Evolutionary conservation across 2,797 vertebrate species (phyloP), one percentile per base, ranked within the genome.

Genomic region (Acanthopagrus latus): DNA sequence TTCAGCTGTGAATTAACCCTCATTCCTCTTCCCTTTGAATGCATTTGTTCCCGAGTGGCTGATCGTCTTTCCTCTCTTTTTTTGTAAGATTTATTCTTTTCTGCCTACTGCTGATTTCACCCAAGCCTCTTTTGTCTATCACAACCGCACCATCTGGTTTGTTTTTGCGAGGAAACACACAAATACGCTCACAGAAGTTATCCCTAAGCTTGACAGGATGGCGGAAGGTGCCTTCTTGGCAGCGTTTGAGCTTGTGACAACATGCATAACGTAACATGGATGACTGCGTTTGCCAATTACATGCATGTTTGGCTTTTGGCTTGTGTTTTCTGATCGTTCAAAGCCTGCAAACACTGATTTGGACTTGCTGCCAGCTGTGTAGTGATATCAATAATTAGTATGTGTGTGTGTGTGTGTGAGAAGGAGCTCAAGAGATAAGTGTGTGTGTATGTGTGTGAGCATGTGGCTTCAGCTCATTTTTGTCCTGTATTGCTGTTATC

Each of bases 251-350:
- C 51, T 76, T 65, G 64, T 50, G 70, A 76, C 85, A 86, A 78
- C 74, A 57, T 69, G 58, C 71, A 47, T 48, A 17, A 47, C 64
- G 76, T 72, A 58, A 80, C 78, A 88, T 48, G 81, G 78, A 58
- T 72, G 80, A 71, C 47, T 70, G 64, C 20, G 3, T 78, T 86
- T 81, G 73, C 57, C 85, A 88, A 84, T 92, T 91, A 89, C 86
- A 86, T 73, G 83, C 81, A 17, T 72, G 79, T 93, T 91, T 90
- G 86, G 73, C 50, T 84, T 83, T 77, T 77, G 77, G 81, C 76
- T 88, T 57, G 67, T 77, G n/a, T 78, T 78, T 81, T 72, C 56
- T 60, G 72, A 78, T 85, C 57, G 58, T 72, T 86, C 43, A 50
- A 43, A 76, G 71, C 54, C 71, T 43, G 72, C 75, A 81, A 85